Percentiles rank a stretch among this genome's conserved stretches.
Evolutionary conservation across 1,140 invertebrate genomes (phyloP).

Genomic region (Globodera rostochiensis): DNA sequence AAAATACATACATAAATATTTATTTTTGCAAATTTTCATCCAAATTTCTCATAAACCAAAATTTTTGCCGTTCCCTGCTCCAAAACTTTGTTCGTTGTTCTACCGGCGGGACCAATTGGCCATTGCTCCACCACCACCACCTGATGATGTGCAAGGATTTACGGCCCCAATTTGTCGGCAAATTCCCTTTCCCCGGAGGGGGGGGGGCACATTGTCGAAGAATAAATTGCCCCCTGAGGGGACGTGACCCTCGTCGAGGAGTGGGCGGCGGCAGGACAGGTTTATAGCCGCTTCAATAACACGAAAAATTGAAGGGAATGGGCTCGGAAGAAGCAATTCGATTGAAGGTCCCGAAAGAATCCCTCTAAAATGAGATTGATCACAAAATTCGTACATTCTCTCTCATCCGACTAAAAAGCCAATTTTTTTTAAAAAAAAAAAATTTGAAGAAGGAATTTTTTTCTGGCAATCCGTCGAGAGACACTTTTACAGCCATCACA

Average conservation of each 20-base stretch:
- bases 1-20: background rate
- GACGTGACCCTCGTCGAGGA: background rate
- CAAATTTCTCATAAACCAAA: background rate
- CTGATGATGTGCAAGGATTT: background rate
- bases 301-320: background rate
- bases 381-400: too few relatives aligned
- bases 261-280: background rate
- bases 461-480: background rate
- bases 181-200: background rate
- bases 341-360: too few relatives aligned
- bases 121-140: background rate
- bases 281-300: background rate
- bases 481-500: background rate
- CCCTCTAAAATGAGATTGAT: too few relatives aligned
- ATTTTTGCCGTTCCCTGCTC: background rate
- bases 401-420: too few relatives aligned
- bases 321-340: too few relatives aligned
- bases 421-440: too few relatives aligned
- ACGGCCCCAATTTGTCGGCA: constrained; percentile 1
- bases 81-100: background rate
- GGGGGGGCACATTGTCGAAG: background rate
- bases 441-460: background rate
- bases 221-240: background rate
- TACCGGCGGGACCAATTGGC: background rate
- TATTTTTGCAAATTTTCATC: background rate